Evolutionary conservation across 1,140 invertebrate species (phyloP).

Genomic region (Sarcophaga bullata): DNA sequence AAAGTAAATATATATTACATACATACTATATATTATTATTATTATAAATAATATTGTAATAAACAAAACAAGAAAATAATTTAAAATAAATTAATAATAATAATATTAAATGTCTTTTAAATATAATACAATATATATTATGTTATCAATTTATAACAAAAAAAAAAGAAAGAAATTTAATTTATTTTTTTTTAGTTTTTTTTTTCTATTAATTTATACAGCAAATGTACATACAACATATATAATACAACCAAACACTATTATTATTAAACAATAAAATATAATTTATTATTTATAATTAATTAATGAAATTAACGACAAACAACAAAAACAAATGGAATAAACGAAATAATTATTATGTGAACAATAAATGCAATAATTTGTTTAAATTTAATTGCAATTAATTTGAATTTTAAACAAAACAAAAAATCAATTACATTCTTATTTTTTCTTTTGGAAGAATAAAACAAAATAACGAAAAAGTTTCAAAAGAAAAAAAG

Average conservation of each 20-base stretch:
- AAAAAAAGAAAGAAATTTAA: neutral
- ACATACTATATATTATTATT: too few relatives aligned
- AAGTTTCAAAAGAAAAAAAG: neutral
- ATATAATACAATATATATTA: too few relatives aligned
- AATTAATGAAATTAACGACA: too few relatives aligned
- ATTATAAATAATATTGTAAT: neutral
- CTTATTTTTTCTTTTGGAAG: neutral
- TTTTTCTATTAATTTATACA: neutral
- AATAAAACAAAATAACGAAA: neutral
- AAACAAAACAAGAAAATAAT: neutral
- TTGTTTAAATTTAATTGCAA: neutral
- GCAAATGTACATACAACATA: neutral
- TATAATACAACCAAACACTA: neutral
- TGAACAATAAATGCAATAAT: too few relatives aligned
- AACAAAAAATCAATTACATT: neutral
- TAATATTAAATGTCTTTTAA: slow-evolving; percentile 7
- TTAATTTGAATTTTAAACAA: neutral
- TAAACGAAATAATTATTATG: too few relatives aligned
- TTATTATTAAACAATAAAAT: neutral
- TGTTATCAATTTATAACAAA: neutral
- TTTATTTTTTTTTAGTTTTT: neutral
- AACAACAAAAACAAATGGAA: too few relatives aligned
- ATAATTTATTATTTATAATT: too few relatives aligned
- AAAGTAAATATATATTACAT: neutral
- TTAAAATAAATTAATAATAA: neutral